Percentiles rank a stretch among this genome's conserved stretches.
Evolutionary conservation across 2,888 invertebrate genomes (phyloP).

Genomic region (Melanotus villosus): DNA sequence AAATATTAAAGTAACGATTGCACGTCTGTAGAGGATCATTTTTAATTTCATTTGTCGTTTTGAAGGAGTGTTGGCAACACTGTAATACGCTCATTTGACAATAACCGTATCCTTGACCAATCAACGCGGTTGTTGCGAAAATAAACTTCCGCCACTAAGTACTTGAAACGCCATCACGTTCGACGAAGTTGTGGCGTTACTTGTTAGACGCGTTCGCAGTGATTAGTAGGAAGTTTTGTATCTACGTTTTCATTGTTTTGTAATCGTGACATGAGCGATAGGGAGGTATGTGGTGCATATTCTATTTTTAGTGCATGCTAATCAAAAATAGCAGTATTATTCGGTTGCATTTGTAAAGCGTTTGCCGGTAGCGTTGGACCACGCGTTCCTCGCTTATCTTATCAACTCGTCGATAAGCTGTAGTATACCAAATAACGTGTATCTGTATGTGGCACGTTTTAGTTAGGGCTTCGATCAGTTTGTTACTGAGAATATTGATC

Average conservation of each 20-base stretch:
- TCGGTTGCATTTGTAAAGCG: background rate
- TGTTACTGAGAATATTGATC: constrained; percentile 35
- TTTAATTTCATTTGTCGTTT: too few species aligned
- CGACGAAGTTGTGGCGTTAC: constrained; percentile 15
- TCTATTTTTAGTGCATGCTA: constrained; percentile 8
- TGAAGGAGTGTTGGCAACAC: background rate
- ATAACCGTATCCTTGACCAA: background rate
- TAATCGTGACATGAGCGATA: constrained; percentile 58
- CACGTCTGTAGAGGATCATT: too few species aligned
- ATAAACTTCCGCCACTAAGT: constrained; percentile 21
- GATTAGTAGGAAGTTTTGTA: constrained; percentile 5
- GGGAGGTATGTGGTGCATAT: constrained; percentile 58
- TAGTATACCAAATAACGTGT: background rate
- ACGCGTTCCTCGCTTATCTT: constrained; percentile 6
- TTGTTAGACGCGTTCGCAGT: background rate
- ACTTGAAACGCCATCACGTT: constrained; percentile 21
- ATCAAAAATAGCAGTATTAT: constrained; percentile 2
- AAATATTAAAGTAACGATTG: too few species aligned
- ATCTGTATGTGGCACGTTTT: background rate
- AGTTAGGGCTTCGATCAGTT: background rate
- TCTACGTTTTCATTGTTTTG: constrained; percentile 26
- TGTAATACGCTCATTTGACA: background rate
- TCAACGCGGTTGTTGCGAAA: constrained; percentile 1
- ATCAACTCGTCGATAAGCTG: constrained; percentile 28
- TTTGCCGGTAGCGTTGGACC: constrained; percentile 29